Percentiles rank a stretch among this genome's conserved stretches.
phyloP scores from a whole-genome alignment of 2,113 vertebrate genomes.

The Macrotis lagotis region DNA sequence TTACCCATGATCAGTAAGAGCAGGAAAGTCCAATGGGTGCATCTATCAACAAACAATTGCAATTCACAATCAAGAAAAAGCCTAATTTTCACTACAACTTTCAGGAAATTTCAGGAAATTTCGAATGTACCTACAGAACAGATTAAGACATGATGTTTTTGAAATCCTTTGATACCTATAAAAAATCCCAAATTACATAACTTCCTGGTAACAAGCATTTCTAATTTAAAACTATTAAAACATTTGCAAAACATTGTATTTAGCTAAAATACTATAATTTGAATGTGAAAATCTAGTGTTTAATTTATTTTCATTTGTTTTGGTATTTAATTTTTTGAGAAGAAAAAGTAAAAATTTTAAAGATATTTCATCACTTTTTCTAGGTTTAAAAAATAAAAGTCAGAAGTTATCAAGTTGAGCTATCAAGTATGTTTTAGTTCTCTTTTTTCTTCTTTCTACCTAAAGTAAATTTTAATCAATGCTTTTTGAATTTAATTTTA shows the following conservation, averaged over 20 bases:
- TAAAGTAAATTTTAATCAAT: slow-evolving; percentile 40
- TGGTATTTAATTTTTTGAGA: slow-evolving; percentile 35
- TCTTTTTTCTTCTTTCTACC: slow-evolving; percentile 16
- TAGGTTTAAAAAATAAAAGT: slow-evolving; percentile 21
- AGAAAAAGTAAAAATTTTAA: slow-evolving; percentile 35
- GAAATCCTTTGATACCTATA: slow-evolving; percentile 58
- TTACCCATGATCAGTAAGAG: slow-evolving; percentile 47
- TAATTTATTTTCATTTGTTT: too few species aligned
- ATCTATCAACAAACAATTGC: slow-evolving; percentile 41
- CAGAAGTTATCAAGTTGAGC: slow-evolving; percentile 48
- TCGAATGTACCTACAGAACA: slow-evolving; percentile 58
- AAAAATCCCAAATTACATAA: slow-evolving; percentile 71
- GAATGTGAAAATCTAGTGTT: not conserved
- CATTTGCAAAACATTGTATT: not conserved
- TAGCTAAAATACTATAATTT: not conserved
- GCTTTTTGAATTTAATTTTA: slow-evolving; percentile 42
- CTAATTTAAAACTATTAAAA: slow-evolving; percentile 34
- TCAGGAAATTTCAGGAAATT: slow-evolving; percentile 72
- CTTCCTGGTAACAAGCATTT: slow-evolving; percentile 65
- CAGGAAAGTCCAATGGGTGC: slow-evolving; percentile 42
- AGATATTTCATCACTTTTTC: slow-evolving; percentile 43
- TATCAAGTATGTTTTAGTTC: slow-evolving; percentile 17
- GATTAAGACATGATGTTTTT: slow-evolving; percentile 66
- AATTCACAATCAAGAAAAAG: slow-evolving; percentile 57
- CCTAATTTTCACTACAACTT: slow-evolving; percentile 54